These are phyloP conservation scores for Scaptomyza graminum DNA, from an alignment of 1,140 invertebrate species.

Conservation along the genomic window DNA sequence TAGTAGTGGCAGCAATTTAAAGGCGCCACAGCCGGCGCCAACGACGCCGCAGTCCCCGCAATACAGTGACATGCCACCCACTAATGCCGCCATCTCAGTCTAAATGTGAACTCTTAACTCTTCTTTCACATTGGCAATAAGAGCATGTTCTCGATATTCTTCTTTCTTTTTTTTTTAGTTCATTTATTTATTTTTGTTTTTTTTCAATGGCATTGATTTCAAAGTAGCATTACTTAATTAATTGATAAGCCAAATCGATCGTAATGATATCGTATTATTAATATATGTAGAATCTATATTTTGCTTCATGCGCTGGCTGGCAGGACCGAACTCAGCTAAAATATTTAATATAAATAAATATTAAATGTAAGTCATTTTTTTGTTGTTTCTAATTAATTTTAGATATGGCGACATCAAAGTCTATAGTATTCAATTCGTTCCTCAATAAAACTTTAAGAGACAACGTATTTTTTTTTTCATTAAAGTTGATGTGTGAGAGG, in stretches of 20 bases:
- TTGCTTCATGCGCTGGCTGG: conserved; percentile 19
- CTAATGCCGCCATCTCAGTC: conserved; percentile 75
- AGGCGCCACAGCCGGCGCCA: conserved; percentile 18
- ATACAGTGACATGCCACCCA: conserved; percentile 62
- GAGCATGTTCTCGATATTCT: too few species aligned
- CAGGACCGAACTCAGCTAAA: conserved; percentile 56
- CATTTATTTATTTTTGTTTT: too few species aligned
- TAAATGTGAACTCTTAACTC: conserved; percentile 25
- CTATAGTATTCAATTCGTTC: conserved; percentile 75
- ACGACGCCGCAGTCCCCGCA: conserved; percentile 48
- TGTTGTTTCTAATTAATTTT: conserved; percentile 14
- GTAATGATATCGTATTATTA: neutral
- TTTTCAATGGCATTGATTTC: too few species aligned
- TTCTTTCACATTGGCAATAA: too few species aligned
- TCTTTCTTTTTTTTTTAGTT: neutral
- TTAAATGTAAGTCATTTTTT: conserved; percentile 16
- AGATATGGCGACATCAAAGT: conserved; percentile 63
- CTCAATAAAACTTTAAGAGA: conserved; percentile 49
- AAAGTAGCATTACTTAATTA: too few species aligned
- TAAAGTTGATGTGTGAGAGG: neutral
- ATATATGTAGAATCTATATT: neutral
- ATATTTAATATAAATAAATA: conserved; percentile 45
- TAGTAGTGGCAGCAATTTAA: conserved; percentile 36
- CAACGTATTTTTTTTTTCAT: neutral
- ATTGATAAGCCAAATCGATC: too few species aligned